Base-by-base conservation (phyloP, 2,797 vertebrate genomes). In the Buphagus erythrorhynchus region DNA sequence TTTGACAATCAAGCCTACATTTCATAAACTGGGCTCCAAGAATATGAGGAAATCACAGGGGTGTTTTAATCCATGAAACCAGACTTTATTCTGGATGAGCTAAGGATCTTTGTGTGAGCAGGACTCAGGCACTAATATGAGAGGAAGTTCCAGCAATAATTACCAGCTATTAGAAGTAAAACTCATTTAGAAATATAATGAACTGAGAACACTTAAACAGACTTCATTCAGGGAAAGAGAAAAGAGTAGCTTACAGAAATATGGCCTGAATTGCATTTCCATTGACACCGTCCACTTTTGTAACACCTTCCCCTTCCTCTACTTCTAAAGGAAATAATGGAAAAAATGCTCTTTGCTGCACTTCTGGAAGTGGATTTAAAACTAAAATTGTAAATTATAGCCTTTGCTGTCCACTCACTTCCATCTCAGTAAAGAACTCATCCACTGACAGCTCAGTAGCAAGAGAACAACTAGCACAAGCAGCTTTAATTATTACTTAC, bases 141-240 rank as follows among this genome's bases (percentile, higher is more conserved):
- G 58, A 81, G 69, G 67, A 88, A 68, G 46, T 51, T 63, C 71
- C 0, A 0, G 40, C 57, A 76, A 43, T 65, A 96, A 88, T 86
- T 92, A 93, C 65, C 31, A 78, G 62, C 62, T 61, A 84, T 19
- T 61, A 51, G 55, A 43, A 73, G 45, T 28, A 67, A 86, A 93
- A 85, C 13, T 88, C 40, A 69, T 81, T 93, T 79, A 82, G 81
- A 84, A 93, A 87, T 51, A 85, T n/a, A 87, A 86, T 58, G 68
- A 92, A 40, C 54, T 55, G 19, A 86, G 83, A 91, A 45, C 55
- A 76, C 28, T 78, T 81, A 66, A 75, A 59, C n/a, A 75, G 58
- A 88, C 59, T 73, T 81, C 17, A 86, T 49, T 49, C 35, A 82
- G 48, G 58, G 25, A 61, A 88, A 88, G 48, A 77, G n/a, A 88